These are phyloP conservation scores for Salpingus planirostris DNA, from an alignment of 2,888 invertebrate species.

Conservation along the genomic window DNA sequence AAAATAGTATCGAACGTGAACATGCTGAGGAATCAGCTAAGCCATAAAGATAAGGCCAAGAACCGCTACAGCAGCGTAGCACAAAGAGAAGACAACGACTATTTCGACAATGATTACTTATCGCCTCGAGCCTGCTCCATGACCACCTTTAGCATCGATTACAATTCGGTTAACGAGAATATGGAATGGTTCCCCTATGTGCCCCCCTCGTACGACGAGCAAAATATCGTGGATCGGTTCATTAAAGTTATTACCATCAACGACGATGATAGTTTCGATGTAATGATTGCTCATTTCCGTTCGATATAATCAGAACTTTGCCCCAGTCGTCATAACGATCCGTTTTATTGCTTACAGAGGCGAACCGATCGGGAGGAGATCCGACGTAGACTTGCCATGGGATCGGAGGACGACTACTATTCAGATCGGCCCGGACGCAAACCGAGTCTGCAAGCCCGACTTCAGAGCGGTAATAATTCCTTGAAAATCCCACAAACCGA, in stretches of 20 bases:
- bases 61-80: conserved; percentile 33
- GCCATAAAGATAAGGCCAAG: conserved; percentile 32
- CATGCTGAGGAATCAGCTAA: conserved; percentile 29
- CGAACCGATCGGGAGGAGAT: conserved; percentile 91
- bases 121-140: conserved; percentile 49
- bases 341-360: conserved; percentile 52
- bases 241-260: conserved; percentile 46
- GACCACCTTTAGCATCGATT: conserved; percentile 43
- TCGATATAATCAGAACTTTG: too few relatives aligned
- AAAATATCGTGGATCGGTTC: conserved; percentile 50
- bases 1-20: conserved; percentile 35
- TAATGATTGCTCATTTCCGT: too few relatives aligned
- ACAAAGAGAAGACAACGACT: conserved; percentile 33
- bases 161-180: conserved; percentile 45
- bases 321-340: too few relatives aligned
- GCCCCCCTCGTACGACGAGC: conserved; percentile 42
- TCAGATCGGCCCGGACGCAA: conserved; percentile 68
- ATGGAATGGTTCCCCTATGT: conserved; percentile 42
- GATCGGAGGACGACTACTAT: conserved; percentile 65
- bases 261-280: conserved; percentile 37
- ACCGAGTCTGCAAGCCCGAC: conserved; percentile 77
- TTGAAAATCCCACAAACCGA: too few relatives aligned
- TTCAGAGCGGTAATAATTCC: conserved; percentile 62
- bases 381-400: conserved; percentile 78
- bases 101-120: conserved; percentile 41